These are phyloP conservation scores for Nothocercus nigrocapillus DNA, from an alignment of 2,113 vertebrate genomes.

Conservation along the genomic window DNA sequence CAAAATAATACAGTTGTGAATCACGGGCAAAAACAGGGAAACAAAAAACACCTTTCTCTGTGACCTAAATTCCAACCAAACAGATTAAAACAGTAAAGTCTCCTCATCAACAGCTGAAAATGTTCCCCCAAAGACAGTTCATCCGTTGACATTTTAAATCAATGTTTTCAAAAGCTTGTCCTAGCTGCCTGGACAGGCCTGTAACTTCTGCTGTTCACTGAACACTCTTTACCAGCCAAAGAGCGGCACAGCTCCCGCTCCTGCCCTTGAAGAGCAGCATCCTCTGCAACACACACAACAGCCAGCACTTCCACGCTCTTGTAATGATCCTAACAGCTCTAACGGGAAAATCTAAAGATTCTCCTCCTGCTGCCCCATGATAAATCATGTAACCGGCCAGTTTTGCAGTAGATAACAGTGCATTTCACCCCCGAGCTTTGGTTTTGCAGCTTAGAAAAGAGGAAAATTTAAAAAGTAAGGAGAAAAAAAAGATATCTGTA, in stretches of 20 bases:
- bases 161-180: neutral
- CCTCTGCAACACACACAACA: neutral
- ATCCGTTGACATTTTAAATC: neutral
- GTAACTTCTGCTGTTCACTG: neutral
- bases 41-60: neutral
- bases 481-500: neutral
- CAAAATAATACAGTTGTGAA: accelerated
- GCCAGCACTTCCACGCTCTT: neutral
- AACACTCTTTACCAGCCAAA: neutral
- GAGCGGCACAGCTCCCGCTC: neutral
- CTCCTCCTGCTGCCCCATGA: neutral
- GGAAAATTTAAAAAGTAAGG: neutral
- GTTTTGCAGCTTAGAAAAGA: neutral
- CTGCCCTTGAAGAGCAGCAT: neutral
- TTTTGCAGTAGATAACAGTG: neutral
- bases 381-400: neutral
- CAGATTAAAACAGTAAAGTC: neutral
- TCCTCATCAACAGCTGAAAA: neutral
- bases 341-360: neutral
- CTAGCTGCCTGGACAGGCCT: neutral
- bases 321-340: neutral
- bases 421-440: neutral
- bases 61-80: neutral
- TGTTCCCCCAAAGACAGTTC: neutral
- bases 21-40: neutral